Evolutionary conservation across 2,113 vertebrate species (phyloP).

Genomic region (Mus spicilegus): DNA sequence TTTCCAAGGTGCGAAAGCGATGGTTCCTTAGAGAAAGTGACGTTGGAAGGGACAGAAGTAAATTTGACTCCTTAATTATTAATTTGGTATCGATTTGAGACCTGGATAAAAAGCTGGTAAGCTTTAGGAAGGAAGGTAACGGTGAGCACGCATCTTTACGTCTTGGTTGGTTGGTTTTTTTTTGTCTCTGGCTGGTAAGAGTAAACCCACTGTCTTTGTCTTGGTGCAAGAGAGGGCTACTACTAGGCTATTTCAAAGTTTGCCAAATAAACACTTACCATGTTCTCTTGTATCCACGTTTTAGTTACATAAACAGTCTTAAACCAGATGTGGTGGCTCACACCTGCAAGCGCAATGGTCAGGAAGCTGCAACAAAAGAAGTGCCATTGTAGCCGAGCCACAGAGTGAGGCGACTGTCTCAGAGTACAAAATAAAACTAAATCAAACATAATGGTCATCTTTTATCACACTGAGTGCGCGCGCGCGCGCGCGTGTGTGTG

Average conservation of each 20-base stretch:
- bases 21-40: not conserved
- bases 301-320: not conserved
- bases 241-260: not conserved
- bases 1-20: not conserved
- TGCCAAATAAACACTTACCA: constrained; percentile 22
- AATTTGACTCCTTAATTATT: not conserved
- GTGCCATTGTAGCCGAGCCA: no score
- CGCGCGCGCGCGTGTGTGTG: not conserved
- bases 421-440: not conserved
- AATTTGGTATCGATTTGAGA: not conserved
- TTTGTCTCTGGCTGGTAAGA: not conserved
- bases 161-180: not conserved
- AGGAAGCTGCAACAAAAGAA: not conserved
- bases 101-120: not conserved
- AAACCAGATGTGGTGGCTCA: not conserved
- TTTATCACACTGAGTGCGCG: not conserved
- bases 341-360: not conserved
- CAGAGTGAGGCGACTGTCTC: not conserved
- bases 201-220: not conserved
- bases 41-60: not conserved
- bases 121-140: not conserved
- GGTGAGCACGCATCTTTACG: no score
- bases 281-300: constrained; percentile 25
- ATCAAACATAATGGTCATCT: not conserved
- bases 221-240: not conserved